Evolutionary conservation across 2,888 invertebrate species (phyloP), one percentile per base, ranked within the genome.

Genomic region (Dinocampus coccinellae): DNA sequence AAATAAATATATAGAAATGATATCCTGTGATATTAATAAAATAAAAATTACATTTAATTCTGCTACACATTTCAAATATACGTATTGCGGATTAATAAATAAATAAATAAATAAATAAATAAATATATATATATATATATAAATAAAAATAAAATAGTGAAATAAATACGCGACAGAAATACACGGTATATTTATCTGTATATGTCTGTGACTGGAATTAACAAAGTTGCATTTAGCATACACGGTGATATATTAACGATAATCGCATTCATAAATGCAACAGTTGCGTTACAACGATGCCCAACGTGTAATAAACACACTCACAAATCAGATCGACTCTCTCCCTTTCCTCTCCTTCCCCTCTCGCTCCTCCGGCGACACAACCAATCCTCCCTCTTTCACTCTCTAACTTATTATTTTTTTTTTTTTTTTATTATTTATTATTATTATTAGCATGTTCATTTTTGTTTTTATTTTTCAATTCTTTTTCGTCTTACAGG

Each of bases 211-310:
- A 68, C 57, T 73, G 75, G 73, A 75, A 75, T 75, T 75, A 75
- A 71, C 73, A 72, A 73, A 73, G 69, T 68, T 55, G 70, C 66
- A n/a, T 68, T 68, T 69, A 73, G 73, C 62, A 71, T 73, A 72
- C 72, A 73, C 75, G 70, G 70, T 78, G 76, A 82, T 81, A 82
- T 80, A 81, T 82, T 79, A 80, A 80, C 74, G 75, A 75, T 79
- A 80, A 81, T 81, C 78, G 79, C 78, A 80, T 80, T 82, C 79
- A 82, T 80, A 80, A 82, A 81, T 80, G 80, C 81, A 81, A 80
- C 79, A 77, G 79, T 80, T 80, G 80, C 78, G 77, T 74, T 77
- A 76, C 80, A 77, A 78, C 74, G 75, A 78, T 74, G 75, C 68
- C 55, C 53, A n/a, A 61, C 73, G 69, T 74, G 75, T 75, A 75